These are phyloP conservation scores for Drymonia ruficornis DNA, from an alignment of 2,888 invertebrate species.

Conservation along the genomic window DNA sequence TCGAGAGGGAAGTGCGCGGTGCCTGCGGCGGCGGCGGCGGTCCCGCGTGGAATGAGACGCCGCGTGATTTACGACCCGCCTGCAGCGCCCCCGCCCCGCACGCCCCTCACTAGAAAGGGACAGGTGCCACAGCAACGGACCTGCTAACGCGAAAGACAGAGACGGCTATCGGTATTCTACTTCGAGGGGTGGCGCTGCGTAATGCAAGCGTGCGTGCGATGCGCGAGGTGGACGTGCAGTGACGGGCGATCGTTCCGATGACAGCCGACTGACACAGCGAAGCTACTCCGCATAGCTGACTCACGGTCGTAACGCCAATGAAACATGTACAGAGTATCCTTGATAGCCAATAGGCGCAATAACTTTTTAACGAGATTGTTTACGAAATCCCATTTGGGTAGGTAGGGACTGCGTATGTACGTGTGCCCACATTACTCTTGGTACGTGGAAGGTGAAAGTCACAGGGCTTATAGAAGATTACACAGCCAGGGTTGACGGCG, in stretches of 20 bases:
- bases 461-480: slow-evolving; percentile 69
- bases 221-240: slow-evolving; percentile 83
- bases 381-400: slow-evolving; percentile 47
- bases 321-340: slow-evolving; percentile 57
- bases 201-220: slow-evolving; percentile 84
- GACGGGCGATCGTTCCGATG: slow-evolving; percentile 81
- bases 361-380: slow-evolving; percentile 59
- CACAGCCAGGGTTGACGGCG: slow-evolving; percentile 68
- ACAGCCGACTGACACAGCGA: slow-evolving; percentile 74
- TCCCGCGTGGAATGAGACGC: slow-evolving; percentile 85
- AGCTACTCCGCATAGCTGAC: slow-evolving; percentile 73
- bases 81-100: slow-evolving; percentile 82
- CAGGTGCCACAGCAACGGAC: slow-evolving; percentile 38
- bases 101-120: slow-evolving; percentile 70
- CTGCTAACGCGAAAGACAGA: slow-evolving; percentile 51
- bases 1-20: slow-evolving; percentile 79
- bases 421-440: slow-evolving; percentile 35
- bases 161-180: slow-evolving; percentile 63
- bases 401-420: slow-evolving; percentile 29
- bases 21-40: slow-evolving; percentile 82
- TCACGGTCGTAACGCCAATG: slow-evolving; percentile 70
- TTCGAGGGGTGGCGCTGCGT: slow-evolving; percentile 84
- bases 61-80: slow-evolving; percentile 85
- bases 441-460: slow-evolving; percentile 49
- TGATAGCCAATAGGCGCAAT: slow-evolving; percentile 59